Percentiles rank a stretch among this genome's conserved stretches.
These are phyloP conservation scores for Trididemnum clinides DNA, from an alignment of 23 tunicate genomes.

Conservation along the genomic window DNA sequence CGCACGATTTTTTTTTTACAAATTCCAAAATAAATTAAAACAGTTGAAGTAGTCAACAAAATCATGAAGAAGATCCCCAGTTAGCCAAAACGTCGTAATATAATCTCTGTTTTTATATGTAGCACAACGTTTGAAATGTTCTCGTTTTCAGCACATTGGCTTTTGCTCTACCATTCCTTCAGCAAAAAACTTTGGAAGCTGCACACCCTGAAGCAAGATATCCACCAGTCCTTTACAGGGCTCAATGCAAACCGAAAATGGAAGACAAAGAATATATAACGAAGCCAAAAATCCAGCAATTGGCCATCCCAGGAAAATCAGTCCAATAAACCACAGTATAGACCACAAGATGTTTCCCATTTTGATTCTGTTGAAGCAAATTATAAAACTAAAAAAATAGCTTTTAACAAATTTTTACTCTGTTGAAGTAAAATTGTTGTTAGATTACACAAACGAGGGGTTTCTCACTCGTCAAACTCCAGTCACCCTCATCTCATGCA, in stretches of 20 bases:
- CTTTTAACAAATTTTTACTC: background rate
- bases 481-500: too few species aligned
- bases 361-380: background rate
- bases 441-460: too few species aligned
- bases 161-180: slow-evolving; percentile 49
- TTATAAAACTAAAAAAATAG: background rate
- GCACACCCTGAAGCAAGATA: slow-evolving; percentile 76
- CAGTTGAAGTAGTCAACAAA: too few species aligned
- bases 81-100: too few species aligned
- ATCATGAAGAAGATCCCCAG: too few species aligned
- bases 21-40: too few species aligned
- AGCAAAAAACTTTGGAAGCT: slow-evolving; percentile 70
- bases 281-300: slow-evolving; percentile 82
- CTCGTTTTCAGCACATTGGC: slow-evolving; percentile 31
- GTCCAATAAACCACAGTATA: slow-evolving; percentile 62
- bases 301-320: slow-evolving; percentile 90
- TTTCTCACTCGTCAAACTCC: too few species aligned
- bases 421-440: background rate
- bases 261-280: slow-evolving; percentile 71
- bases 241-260: slow-evolving; percentile 84
- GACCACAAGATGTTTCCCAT: slow-evolving; percentile 96
- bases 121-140: too few species aligned
- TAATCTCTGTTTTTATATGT: too few species aligned
- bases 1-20: too few species aligned
- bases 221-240: slow-evolving; percentile 92